Evolutionary conservation across 1,140 invertebrate genomes (phyloP), one percentile per base, ranked within the genome.

Genomic region (Agraylea sexmaculata): DNA sequence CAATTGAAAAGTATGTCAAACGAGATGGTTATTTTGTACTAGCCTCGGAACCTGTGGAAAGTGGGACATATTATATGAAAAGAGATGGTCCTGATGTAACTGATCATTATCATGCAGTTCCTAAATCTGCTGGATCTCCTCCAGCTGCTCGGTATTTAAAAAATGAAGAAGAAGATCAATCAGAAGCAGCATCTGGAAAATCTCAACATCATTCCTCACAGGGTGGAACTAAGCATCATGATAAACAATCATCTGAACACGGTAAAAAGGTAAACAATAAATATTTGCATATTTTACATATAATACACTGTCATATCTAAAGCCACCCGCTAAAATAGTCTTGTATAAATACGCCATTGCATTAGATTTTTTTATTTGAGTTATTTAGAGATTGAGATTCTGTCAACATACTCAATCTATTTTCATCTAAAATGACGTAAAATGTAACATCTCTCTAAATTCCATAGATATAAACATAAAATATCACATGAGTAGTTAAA

Each of bases 81-180:
- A n/a, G 7, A n/a, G 23, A 6, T 7, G 23, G 23, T 7, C 7
- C 23, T 7, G 7, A 20, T 16, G 15, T 58, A 34, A 57, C 60
- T 1, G 57, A 63, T 32, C 63, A 65, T 38, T 61, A 64, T 40
- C 64, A 63, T 52, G 51, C 57, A 46, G 35, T 62, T 51, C 51
- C 59, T 56, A 49, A 51, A 38, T 41, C 55, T 43, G 55, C 55
- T 27, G 25, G 58, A 47, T 7, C 54, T 39, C 53, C 60, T 49
- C 49, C 51, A 40, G 16, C 51, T 47, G 36, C 55, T 49, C 43
- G 54, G 27, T 49, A 62, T 53, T 13, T 58, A 51, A 50, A 58
- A 53, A 51, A 59, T 55, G 51, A 61, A 51, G 43, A 42, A 7
- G 15, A 23, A n/a, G 46, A 47, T 30, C 38, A 32, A 22, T 18